Percentiles rank a stretch among this genome's conserved stretches.
Evolutionary conservation across 2,797 vertebrate species (phyloP).

Genomic region (Anomalospiza imberbis): DNA sequence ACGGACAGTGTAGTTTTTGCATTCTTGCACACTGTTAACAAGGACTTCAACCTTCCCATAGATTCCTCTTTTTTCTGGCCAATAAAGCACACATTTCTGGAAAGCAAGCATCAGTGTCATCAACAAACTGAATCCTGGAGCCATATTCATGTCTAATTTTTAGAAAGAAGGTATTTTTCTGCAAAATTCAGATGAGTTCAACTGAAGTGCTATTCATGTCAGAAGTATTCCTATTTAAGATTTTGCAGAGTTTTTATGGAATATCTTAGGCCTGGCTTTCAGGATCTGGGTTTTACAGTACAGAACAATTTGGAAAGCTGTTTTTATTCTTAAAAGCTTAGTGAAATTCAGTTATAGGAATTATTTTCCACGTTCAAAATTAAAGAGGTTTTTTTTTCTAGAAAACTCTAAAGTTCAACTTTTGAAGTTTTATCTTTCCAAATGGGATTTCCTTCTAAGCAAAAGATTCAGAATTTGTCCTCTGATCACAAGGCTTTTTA

Average conservation of each 20-base stretch:
- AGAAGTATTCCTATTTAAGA: neutral
- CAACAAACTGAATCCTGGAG: neutral
- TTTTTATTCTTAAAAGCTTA: neutral
- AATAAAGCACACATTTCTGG: constrained; percentile 96
- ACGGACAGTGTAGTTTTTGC: constrained; percentile 88
- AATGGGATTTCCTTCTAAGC: neutral
- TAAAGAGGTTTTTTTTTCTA: neutral
- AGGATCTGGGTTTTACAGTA: neutral
- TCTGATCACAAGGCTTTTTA: neutral
- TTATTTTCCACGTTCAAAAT: neutral
- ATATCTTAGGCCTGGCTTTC: neutral
- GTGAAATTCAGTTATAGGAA: neutral
- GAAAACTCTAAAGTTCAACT: neutral
- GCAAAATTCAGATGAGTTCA: neutral
- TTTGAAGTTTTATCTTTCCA: neutral
- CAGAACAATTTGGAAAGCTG: neutral
- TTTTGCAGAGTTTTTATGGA: neutral
- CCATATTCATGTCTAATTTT: neutral
- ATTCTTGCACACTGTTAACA: constrained; percentile 83
- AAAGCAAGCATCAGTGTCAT: neutral
- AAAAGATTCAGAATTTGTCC: neutral
- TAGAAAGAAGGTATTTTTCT: neutral
- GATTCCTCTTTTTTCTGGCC: constrained; percentile 96
- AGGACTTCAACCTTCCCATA: constrained; percentile 93
- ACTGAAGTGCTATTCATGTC: neutral